These are phyloP conservation scores for Cinclus cinclus DNA, from an alignment of 2,113 vertebrate species.

Conservation along the genomic window DNA sequence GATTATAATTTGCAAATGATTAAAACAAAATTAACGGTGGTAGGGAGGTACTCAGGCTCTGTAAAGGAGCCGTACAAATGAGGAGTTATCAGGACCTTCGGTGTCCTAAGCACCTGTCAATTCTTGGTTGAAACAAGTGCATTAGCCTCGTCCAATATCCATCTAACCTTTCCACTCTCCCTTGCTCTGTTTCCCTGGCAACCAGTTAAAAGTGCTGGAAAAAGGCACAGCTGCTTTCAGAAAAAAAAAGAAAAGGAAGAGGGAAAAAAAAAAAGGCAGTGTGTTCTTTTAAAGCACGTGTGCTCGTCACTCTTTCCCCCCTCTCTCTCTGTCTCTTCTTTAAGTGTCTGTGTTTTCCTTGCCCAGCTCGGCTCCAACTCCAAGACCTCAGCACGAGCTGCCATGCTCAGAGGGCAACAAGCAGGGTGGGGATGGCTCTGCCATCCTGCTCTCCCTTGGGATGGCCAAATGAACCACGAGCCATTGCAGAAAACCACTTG, in stretches of 20 bases:
- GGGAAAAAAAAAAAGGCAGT: conserved; percentile 28
- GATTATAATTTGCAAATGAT: conserved; percentile 66
- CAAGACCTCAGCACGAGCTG: fast-evolving
- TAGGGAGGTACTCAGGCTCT: conserved; percentile 48
- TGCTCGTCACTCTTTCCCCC: background rate
- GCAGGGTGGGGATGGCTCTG: background rate
- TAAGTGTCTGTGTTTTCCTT: background rate
- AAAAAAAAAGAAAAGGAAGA: conserved; percentile 7
- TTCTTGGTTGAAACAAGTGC: conserved; percentile 74
- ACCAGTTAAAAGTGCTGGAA: conserved; percentile 77
- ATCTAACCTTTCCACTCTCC: conserved; percentile 77
- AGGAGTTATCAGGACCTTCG: conserved; percentile 57
- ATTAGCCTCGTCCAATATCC: conserved; percentile 74
- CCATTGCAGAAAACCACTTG: fast-evolving
- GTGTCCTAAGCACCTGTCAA: conserved; percentile 71
- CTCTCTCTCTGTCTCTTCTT: background rate
- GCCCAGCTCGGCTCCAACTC: background rate
- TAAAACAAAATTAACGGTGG: conserved; percentile 68
- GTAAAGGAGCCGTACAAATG: conserved; percentile 51
- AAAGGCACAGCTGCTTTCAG: conserved; percentile 73
- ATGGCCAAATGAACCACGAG: background rate
- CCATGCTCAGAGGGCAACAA: background rate
- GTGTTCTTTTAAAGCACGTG: conserved; percentile 34
- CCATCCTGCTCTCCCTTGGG: background rate
- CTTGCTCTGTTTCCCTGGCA: conserved; percentile 79